phyloP scores from a whole-genome alignment of 2,888 invertebrate species.

The Calliopum simillimum region DNA sequence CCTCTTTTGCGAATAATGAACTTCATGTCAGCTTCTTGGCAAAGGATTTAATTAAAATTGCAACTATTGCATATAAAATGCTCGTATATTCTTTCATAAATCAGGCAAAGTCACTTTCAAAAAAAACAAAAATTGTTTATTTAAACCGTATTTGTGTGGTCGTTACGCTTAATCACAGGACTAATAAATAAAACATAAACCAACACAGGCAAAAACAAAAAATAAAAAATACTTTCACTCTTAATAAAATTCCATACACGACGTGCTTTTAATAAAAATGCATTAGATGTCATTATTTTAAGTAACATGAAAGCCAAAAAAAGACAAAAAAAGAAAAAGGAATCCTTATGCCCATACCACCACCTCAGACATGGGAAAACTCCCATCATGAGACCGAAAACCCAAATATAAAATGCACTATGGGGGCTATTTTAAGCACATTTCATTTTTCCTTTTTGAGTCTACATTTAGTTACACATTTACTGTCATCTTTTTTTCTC shows the following conservation, averaged over 20 bases:
- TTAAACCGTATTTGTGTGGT: slow-evolving; percentile 61
- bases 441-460: slow-evolving; percentile 20
- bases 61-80: no score
- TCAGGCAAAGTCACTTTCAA: no score
- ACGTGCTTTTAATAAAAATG: slow-evolving; percentile 61
- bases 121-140: no score
- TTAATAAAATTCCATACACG: slow-evolving; percentile 54
- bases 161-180: slow-evolving; percentile 59
- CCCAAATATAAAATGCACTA: background rate
- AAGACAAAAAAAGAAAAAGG: slow-evolving; percentile 19
- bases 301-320: background rate
- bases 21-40: no score
- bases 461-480: background rate
- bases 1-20: no score
- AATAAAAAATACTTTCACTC: no score
- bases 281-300: slow-evolving; percentile 61
- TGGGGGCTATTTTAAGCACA: slow-evolving; percentile 24
- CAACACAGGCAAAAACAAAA: slow-evolving; percentile 26
- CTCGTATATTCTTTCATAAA: no score
- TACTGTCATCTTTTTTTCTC: no score
- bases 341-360: background rate
- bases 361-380: background rate
- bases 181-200: slow-evolving; percentile 32
- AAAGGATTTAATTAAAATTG: no score
- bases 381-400: background rate